Evolutionary conservation across 2,113 vertebrate genomes (phyloP).

Genomic region (Myrmophylax atrothorax): DNA sequence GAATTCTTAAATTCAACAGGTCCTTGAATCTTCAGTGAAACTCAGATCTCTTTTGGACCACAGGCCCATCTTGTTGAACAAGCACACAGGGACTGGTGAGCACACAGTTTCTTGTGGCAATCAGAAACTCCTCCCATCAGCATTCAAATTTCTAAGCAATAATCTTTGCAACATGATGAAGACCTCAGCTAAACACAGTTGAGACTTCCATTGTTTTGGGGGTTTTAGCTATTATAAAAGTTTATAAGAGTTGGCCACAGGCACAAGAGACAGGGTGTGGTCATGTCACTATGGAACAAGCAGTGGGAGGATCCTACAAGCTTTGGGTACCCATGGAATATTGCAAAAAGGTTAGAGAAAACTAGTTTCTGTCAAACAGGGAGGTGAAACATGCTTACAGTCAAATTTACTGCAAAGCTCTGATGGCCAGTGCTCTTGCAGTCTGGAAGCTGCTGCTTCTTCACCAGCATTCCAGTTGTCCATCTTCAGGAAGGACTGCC

Average conservation of each 20-base stretch:
- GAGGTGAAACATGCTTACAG: not conserved
- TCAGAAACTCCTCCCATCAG: not conserved
- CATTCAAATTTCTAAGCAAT: not conserved
- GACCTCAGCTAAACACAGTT: not conserved
- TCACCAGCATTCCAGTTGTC: not conserved
- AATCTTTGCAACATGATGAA: not conserved
- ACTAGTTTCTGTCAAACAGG: not conserved
- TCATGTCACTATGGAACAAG: not conserved
- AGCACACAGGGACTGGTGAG: not conserved
- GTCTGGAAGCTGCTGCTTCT: not conserved
- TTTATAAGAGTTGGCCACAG: not conserved
- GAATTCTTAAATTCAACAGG: not conserved
- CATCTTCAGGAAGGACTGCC: not conserved
- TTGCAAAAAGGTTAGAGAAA: not conserved
- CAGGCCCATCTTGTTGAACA: not conserved
- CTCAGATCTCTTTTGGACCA: not conserved
- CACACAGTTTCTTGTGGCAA: not conserved
- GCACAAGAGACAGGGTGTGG: not conserved
- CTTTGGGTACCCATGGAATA: not conserved
- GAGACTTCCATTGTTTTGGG: not conserved
- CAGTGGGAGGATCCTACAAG: not conserved
- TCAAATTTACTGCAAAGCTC: not conserved
- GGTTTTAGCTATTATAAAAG: not conserved
- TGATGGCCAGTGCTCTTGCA: not conserved
- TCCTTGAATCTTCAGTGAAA: not conserved